These are phyloP conservation scores for Delphinus delphis DNA, from an alignment of 2,113 vertebrate species.

Conservation along the genomic window DNA sequence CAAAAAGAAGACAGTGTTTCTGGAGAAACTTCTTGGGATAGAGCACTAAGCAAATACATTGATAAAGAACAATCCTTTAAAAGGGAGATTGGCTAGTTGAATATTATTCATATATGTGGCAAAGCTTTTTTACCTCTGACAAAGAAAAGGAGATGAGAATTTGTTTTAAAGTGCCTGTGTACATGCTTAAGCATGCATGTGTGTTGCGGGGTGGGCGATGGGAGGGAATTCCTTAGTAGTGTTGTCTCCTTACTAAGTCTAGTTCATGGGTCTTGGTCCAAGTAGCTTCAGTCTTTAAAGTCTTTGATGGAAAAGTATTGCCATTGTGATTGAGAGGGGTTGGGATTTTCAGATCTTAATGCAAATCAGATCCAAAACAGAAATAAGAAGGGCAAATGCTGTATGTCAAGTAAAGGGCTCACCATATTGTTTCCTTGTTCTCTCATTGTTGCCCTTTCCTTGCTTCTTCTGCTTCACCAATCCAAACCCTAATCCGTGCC, in stretches of 20 bases:
- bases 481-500: neutral
- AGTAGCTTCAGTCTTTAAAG: neutral
- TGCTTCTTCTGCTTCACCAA: neutral
- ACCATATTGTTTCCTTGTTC: neutral
- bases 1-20: neutral
- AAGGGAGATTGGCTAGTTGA: neutral
- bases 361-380: conserved; percentile 1
- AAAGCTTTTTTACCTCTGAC: conserved; percentile 6
- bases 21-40: neutral
- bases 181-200: neutral
- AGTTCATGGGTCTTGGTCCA: neutral
- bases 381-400: neutral
- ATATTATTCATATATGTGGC: neutral
- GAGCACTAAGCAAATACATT: neutral
- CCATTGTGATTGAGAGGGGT: neutral
- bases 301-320: neutral
- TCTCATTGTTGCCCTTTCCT: neutral
- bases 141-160: neutral
- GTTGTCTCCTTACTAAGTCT: neutral
- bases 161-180: neutral
- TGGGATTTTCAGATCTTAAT: neutral
- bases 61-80: neutral
- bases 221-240: neutral
- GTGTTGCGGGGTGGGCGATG: too few species aligned
- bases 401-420: neutral